A percentile compares a stretch with the other conserved stretches of the same genome.
These are phyloP conservation scores for Fopius arisanus DNA, from an alignment of 1,140 invertebrate genomes.

Conservation along the genomic window DNA sequence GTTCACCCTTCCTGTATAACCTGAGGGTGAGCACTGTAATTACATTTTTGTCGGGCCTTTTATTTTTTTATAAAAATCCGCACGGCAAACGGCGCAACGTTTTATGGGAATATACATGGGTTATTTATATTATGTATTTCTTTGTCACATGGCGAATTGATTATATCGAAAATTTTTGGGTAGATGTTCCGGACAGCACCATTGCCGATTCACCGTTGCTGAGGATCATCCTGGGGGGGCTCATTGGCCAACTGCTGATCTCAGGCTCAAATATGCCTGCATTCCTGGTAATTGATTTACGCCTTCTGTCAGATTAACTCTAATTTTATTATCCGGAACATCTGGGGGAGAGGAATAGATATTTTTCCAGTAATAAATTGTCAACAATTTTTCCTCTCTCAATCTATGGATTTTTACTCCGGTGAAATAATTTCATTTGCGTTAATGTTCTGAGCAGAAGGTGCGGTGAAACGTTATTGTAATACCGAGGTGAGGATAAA, in stretches of 20 bases:
- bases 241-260: constrained; percentile 55
- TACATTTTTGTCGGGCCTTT: neutral
- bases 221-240: constrained; percentile 52
- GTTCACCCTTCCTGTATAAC: neutral
- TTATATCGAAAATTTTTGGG: constrained; percentile 30
- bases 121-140: neutral
- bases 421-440: too few species aligned
- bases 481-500: constrained; percentile 54
- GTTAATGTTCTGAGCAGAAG: constrained; percentile 48
- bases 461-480: constrained; percentile 56
- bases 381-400: neutral
- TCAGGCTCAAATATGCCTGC: constrained; percentile 58
- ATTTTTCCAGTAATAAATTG: too few species aligned
- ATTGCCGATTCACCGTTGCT: constrained; percentile 55
- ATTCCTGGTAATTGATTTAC: constrained; percentile 52
- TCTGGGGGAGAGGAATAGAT: neutral
- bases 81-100: neutral
- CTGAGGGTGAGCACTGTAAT: neutral
- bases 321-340: neutral
- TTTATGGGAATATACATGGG: neutral
- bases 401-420: constrained; percentile 8
- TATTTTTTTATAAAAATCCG: neutral
- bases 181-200: constrained; percentile 59
- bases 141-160: neutral
- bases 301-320: neutral